Conservation (phyloP, 2,888 invertebrate genomes). For the Heliothis peltigera region DNA sequence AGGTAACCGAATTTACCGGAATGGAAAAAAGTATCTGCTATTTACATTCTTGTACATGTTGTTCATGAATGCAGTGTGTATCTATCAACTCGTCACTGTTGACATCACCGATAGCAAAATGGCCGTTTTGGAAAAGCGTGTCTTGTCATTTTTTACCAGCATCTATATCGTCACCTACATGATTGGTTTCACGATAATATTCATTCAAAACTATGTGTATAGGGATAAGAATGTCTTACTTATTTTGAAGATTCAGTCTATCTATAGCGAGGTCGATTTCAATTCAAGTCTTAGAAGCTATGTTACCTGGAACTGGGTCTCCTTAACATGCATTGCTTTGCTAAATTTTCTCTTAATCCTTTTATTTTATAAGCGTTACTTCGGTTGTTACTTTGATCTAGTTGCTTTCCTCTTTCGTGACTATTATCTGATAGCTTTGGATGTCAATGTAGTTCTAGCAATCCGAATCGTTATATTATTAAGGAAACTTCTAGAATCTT, state of each 20-base stretch:
- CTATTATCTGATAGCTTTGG: not conserved
- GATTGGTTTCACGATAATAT: conserved; percentile 12
- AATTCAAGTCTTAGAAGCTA: conserved; percentile 9
- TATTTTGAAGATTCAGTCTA: conserved; percentile 32
- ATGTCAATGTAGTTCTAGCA: conserved; percentile 27
- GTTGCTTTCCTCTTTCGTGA: not conserved
- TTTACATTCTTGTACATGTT: not conserved
- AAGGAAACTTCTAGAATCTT: conserved; percentile 14
- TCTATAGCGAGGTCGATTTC: conserved; percentile 22
- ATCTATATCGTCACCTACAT: not conserved
- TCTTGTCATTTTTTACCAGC: not conserved
- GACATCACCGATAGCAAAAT: not conserved
- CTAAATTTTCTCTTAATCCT: not conserved
- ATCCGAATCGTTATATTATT: conserved; percentile 21
- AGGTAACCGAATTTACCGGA: not conserved
- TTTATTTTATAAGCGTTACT: not conserved
- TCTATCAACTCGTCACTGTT: not conserved
- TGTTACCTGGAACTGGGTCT: conserved; percentile 34
- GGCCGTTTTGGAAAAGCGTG: not conserved
- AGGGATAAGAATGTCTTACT: conserved; percentile 25
- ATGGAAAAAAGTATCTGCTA: not conserved
- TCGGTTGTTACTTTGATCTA: not conserved
- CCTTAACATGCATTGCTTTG: not conserved
- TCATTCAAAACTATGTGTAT: conserved; percentile 13
- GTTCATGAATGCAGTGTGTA: not conserved